Percentiles rank a stretch among this genome's conserved stretches.
These are phyloP conservation scores for Thamnaconus septentrionalis DNA, from an alignment of 2,113 vertebrate genomes.

Conservation along the genomic window DNA sequence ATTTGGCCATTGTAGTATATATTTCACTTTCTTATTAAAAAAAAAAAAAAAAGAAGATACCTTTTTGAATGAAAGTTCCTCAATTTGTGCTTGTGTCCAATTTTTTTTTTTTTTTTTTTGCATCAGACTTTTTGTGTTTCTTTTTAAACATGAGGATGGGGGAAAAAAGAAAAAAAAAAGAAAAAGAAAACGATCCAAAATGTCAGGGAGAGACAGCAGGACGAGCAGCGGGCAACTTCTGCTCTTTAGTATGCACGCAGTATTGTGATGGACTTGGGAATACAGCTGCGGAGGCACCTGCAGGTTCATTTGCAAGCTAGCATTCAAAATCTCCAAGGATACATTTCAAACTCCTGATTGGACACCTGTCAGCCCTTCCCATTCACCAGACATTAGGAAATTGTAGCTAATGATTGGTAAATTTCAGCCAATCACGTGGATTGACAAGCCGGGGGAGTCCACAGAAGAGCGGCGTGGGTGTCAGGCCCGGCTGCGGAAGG, in stretches of 20 bases:
- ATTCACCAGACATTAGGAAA: slow-evolving; percentile 73
- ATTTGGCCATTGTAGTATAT: too few species aligned
- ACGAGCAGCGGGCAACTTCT: slow-evolving; percentile 43
- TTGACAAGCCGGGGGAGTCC: slow-evolving; percentile 69
- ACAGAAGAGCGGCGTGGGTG: slow-evolving; percentile 68
- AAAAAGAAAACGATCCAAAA: slow-evolving; percentile 21
- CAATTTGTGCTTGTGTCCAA: too few species aligned
- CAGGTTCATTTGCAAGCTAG: slow-evolving; percentile 83
- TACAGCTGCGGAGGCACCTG: slow-evolving; percentile 83
- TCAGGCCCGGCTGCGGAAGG: slow-evolving; percentile 67
- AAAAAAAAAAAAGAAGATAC: too few species aligned
- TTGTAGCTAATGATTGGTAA: slow-evolving; percentile 75
- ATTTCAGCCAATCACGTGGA: slow-evolving; percentile 78
- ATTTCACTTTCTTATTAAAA: too few species aligned
- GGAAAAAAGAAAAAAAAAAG: too few species aligned
- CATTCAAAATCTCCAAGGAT: slow-evolving; percentile 79
- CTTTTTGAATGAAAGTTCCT: too few species aligned
- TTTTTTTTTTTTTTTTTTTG: too few species aligned
- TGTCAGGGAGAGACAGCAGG: slow-evolving; percentile 36
- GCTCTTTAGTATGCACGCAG: slow-evolving; percentile 72
- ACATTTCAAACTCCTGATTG: slow-evolving; percentile 86
- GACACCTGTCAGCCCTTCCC: slow-evolving; percentile 81
- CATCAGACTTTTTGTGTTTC: too few species aligned
- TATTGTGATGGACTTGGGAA: slow-evolving; percentile 80
- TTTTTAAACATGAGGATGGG: too few species aligned